Evolutionary conservation across 2,797 vertebrate genomes (phyloP).

Genomic region (Periparus ater): DNA sequence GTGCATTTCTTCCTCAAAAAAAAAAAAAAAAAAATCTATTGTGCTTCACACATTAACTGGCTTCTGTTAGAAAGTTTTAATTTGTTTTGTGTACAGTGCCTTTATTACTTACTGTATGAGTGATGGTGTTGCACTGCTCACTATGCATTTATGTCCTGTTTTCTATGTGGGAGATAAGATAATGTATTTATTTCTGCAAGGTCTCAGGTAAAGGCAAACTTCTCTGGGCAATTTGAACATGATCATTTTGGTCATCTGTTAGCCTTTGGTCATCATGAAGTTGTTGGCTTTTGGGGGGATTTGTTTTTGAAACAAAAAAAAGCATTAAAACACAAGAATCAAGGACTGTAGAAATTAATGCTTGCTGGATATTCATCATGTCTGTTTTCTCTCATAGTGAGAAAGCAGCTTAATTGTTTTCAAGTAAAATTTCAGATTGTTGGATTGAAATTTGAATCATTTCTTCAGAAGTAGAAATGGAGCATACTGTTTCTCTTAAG

Average conservation of each 20-base stretch:
- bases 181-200: not conserved
- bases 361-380: not conserved
- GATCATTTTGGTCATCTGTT: not conserved
- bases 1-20: not conserved
- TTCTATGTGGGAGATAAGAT: not conserved
- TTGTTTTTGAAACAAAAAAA: not conserved
- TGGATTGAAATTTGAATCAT: conserved; percentile 16
- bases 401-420: conserved; percentile 34
- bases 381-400: not conserved
- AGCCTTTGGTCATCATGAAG: not conserved
- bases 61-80: not conserved
- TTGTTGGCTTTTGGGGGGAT: not conserved
- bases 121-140: not conserved
- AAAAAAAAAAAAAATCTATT: not conserved
- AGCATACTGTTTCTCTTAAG: conserved; percentile 45
- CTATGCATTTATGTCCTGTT: not conserved
- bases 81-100: not conserved
- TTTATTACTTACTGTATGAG: not conserved
- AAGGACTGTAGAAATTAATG: not conserved
- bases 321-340: not conserved
- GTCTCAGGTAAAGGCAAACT: not conserved
- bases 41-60: not conserved
- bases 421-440: not conserved
- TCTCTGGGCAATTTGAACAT: not conserved
- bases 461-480: conserved; percentile 12